Evolutionary conservation across 2,797 vertebrate genomes (phyloP).

Genomic region (Lagorchestes hirsutus): DNA sequence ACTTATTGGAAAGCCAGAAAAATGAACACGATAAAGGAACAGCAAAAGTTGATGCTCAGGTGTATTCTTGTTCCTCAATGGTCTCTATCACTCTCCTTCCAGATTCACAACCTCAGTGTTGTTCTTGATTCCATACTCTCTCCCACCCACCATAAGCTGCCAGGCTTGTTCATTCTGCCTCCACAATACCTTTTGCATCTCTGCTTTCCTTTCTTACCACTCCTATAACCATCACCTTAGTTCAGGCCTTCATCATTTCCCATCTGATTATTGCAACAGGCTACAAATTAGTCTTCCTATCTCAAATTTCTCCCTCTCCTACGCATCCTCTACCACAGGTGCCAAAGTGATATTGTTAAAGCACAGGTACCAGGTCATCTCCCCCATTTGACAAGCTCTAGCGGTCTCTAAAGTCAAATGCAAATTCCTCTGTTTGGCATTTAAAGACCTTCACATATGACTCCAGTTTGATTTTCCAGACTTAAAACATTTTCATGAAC

Average conservation of each 20-base stretch:
- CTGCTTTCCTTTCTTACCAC: neutral
- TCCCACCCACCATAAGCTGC: neutral
- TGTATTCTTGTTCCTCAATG: neutral
- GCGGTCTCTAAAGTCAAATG: neutral
- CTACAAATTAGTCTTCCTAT: neutral
- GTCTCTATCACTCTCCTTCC: neutral
- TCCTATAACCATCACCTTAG: neutral
- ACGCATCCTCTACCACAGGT: neutral
- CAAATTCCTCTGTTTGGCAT: neutral
- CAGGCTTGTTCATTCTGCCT: neutral
- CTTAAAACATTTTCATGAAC: neutral
- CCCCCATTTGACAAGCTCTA: neutral
- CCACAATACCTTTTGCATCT: neutral
- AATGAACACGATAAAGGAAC: too few species aligned
- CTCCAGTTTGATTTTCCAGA: neutral
- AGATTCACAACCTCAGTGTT: neutral
- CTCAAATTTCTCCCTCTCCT: neutral
- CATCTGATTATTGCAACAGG: neutral
- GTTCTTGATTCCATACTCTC: neutral
- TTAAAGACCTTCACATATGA: neutral
- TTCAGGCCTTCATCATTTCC: neutral
- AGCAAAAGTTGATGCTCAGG: neutral
- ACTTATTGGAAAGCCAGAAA: too few species aligned
- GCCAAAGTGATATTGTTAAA: neutral
- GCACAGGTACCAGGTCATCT: neutral